Percentiles rank a stretch among this genome's conserved stretches.
These are phyloP conservation scores for Acrossocheilus wenchowensis DNA, from an alignment of 2,797 vertebrate genomes.

Conservation along the genomic window DNA sequence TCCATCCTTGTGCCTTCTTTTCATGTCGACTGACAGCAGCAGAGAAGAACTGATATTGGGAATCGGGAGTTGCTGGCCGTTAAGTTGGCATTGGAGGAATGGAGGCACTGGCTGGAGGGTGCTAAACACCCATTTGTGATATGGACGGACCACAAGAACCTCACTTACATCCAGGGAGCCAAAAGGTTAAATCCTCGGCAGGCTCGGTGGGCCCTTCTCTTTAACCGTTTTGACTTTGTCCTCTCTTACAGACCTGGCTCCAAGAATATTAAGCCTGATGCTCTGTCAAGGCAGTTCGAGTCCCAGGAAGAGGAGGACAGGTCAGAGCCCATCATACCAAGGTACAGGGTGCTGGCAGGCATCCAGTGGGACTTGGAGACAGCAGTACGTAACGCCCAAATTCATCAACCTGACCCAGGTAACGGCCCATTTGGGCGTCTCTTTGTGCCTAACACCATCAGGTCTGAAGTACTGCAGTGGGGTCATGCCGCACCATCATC, in stretches of 20 bases:
- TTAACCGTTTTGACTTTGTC: not conserved
- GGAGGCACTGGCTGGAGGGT: not conserved
- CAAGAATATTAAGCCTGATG: not conserved
- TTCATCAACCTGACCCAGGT: not conserved
- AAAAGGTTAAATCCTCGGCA: not conserved
- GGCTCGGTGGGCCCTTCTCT: not conserved
- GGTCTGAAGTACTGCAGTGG: not conserved
- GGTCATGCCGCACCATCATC: not conserved
- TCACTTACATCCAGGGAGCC: not conserved
- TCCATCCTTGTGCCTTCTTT: not conserved
- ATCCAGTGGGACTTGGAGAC: not conserved
- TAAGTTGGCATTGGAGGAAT: not conserved
- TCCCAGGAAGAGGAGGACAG: not conserved
- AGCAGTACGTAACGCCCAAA: not conserved
- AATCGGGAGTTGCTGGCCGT: not conserved
- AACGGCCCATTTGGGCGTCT: not conserved
- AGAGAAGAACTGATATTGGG: not conserved
- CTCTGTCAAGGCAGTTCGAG: not conserved
- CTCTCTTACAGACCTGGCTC: not conserved
- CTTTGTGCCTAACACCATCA: not conserved
- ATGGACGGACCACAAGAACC: not conserved
- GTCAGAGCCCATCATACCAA: not conserved
- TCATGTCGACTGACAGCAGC: not conserved
- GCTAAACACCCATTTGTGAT: not conserved
- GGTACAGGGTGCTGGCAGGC: not conserved